These are phyloP conservation scores for Dicentrarchus labrax DNA, from an alignment of 2,113 vertebrate species.

Conservation along the genomic window DNA sequence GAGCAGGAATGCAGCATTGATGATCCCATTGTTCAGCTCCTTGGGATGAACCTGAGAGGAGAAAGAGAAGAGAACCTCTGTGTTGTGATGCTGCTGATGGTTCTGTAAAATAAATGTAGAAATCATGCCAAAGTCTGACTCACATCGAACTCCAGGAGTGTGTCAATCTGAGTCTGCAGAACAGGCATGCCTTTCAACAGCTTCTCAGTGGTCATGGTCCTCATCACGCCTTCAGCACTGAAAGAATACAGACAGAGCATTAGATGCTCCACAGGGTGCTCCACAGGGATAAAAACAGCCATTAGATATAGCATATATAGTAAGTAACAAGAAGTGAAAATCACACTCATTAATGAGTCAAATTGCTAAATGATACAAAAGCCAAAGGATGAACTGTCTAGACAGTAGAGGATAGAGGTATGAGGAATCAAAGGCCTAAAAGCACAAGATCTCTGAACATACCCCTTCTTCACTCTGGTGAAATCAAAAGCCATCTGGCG, in stretches of 20 bases:
- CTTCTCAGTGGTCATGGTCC: constrained; percentile 97
- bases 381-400: neutral
- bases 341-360: neutral
- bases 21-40: constrained; percentile 97
- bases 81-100: too few relatives aligned
- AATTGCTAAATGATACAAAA: neutral
- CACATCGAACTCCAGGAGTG: constrained; percentile 97
- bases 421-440: too few relatives aligned
- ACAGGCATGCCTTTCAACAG: constrained; percentile 98
- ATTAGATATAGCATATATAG: too few relatives aligned
- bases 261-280: neutral
- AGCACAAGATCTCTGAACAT: constrained; percentile 52
- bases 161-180: constrained; percentile 96
- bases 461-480: constrained; percentile 99
- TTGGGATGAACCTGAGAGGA: constrained; percentile 93
- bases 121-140: constrained; percentile 63
- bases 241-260: constrained; percentile 20
- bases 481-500: constrained; percentile 99
- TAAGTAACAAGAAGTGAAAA: neutral
- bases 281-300: neutral
- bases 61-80: neutral
- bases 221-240: constrained; percentile 97
- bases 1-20: constrained; percentile 96
- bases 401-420: neutral
- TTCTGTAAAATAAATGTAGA: neutral